Evolutionary conservation across 2,888 invertebrate species (phyloP).

Genomic region (Cheilosia variabilis): DNA sequence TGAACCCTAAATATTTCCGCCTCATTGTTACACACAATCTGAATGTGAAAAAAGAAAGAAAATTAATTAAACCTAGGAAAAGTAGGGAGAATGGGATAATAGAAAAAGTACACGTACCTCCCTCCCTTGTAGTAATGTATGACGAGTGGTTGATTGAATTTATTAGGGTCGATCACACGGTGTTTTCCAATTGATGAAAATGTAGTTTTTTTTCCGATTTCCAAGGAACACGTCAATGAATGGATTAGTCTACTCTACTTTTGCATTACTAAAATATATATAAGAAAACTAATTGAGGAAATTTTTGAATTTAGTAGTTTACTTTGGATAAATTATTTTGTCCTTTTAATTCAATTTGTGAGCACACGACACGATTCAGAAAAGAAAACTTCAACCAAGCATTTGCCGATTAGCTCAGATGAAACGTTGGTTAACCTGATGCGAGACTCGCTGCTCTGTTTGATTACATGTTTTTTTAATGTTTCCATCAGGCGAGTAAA

Average conservation of each 20-base stretch:
- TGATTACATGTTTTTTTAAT: neutral
- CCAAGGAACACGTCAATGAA: constrained; percentile 34
- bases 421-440: constrained; percentile 51
- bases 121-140: constrained; percentile 43
- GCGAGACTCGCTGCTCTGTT: constrained; percentile 56
- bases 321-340: constrained; percentile 43
- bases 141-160: constrained; percentile 60
- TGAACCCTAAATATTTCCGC: constrained; percentile 60
- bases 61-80: constrained; percentile 27
- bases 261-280: constrained; percentile 28
- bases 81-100: constrained; percentile 1
- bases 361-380: constrained; percentile 70
- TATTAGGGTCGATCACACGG: constrained; percentile 70
- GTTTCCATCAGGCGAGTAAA: too few relatives aligned
- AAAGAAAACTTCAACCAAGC: constrained; percentile 65
- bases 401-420: constrained; percentile 53
- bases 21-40: constrained; percentile 55
- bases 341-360: constrained; percentile 67
- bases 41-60: constrained; percentile 14
- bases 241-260: constrained; percentile 6
- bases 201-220: constrained; percentile 40
- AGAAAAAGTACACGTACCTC: constrained; percentile 59
- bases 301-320: constrained; percentile 12
- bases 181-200: constrained; percentile 61
- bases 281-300: neutral